These are phyloP conservation scores for Dicyrtomina minuta DNA, from an alignment of 2,888 invertebrate genomes.

Conservation along the genomic window DNA sequence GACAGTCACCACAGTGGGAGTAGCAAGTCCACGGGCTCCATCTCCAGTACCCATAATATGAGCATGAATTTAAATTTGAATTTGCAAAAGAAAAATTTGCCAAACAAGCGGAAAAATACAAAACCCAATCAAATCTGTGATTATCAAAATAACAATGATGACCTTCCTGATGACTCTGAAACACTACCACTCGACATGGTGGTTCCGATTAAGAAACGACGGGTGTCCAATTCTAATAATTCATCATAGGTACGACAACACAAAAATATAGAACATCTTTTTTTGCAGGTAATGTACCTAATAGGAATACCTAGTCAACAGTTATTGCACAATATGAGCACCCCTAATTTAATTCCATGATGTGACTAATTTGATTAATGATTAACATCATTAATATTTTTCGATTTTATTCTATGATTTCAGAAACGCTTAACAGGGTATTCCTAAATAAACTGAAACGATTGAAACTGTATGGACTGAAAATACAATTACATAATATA, in stretches of 20 bases:
- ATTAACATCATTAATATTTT: too few species aligned
- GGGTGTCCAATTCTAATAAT: slow-evolving; percentile 41
- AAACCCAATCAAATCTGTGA: slow-evolving; percentile 54
- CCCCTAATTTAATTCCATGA: not conserved
- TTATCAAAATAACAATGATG: slow-evolving; percentile 38
- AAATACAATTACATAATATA: not conserved
- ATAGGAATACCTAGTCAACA: not conserved
- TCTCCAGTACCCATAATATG: slow-evolving; percentile 13
- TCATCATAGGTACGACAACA: slow-evolving; percentile 1
- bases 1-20: not conserved
- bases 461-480: slow-evolving; percentile 19
- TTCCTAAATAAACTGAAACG: slow-evolving; percentile 7
- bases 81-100: slow-evolving; percentile 23
- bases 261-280: too few species aligned
- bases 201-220: slow-evolving; percentile 49
- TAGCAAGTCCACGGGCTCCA: not conserved
- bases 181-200: slow-evolving; percentile 50
- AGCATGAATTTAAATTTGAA: slow-evolving; percentile 5
- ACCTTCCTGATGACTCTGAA: slow-evolving; percentile 36
- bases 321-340: slow-evolving; percentile 17
- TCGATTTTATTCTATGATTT: too few species aligned
- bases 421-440: slow-evolving; percentile 10
- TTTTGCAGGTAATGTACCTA: slow-evolving; percentile 3
- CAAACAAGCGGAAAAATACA: slow-evolving; percentile 51
- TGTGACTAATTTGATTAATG: too few species aligned